phyloP scores from a whole-genome alignment of 2,797 vertebrate species.

The Eptatretus atami region DNA sequence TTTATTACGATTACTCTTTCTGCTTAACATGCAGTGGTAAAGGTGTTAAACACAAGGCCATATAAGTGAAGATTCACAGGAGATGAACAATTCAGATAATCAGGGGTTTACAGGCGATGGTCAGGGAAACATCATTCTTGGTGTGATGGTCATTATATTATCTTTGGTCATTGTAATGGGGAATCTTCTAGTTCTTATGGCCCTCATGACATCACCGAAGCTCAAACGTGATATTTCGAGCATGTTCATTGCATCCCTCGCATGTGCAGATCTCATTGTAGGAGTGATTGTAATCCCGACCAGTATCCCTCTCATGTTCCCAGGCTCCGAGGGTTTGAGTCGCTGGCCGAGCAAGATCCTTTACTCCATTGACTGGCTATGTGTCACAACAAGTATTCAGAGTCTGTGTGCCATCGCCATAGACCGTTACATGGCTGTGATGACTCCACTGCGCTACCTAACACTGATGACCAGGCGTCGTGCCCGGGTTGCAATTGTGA shows the following conservation, averaged over 20 bases:
- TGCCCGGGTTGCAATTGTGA: background rate
- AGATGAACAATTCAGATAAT: too few relatives aligned
- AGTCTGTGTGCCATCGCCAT: background rate
- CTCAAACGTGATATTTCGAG: conserved; percentile 68
- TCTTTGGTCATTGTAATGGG: conserved; percentile 59
- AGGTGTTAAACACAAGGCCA: too few relatives aligned
- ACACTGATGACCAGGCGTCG: background rate
- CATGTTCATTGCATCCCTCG: conserved; percentile 78
- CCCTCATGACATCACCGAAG: conserved; percentile 57
- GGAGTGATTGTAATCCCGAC: conserved; percentile 50
- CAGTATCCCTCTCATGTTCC: background rate
- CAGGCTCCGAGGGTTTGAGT: background rate
- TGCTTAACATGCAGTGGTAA: too few relatives aligned
- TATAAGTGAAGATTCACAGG: too few relatives aligned
- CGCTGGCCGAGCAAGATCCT: background rate
- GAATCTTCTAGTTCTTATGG: conserved; percentile 64
- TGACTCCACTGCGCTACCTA: background rate
- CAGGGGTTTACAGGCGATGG: too few relatives aligned
- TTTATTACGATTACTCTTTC: too few relatives aligned
- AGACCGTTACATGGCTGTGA: conserved; percentile 1
- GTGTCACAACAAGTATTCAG: conserved; percentile 1
- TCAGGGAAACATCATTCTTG: too few relatives aligned
- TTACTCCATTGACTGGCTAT: background rate
- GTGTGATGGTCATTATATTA: conserved; percentile 15
- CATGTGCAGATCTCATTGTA: conserved; percentile 84